Evolutionary conservation across 2,888 invertebrate species (phyloP).

Genomic region (Trachelus tabidus): DNA sequence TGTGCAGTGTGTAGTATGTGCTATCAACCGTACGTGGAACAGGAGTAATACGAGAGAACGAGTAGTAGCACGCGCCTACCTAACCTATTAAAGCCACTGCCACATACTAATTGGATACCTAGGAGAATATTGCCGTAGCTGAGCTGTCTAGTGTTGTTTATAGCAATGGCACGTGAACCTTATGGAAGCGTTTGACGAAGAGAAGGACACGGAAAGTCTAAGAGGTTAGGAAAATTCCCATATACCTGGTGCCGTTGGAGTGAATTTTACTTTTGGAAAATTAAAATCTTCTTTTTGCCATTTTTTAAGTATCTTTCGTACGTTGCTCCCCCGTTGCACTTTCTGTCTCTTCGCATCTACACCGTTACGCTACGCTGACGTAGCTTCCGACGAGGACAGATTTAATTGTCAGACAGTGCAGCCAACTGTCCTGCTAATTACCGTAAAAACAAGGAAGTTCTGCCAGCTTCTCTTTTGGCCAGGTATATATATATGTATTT

Average conservation of each 20-base stretch:
- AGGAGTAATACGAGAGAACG: background rate
- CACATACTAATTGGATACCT: background rate
- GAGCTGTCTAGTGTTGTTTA: background rate
- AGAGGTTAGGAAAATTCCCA: background rate
- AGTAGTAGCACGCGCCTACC: background rate
- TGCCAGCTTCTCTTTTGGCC: background rate
- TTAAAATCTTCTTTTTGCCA: background rate
- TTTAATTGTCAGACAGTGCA: background rate
- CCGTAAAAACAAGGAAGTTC: background rate
- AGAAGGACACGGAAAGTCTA: slow-evolving; percentile 31
- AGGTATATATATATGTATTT: background rate
- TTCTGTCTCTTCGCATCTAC: background rate
- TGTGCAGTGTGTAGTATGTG: background rate
- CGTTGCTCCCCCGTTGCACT: background rate
- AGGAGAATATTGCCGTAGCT: too few relatives aligned
- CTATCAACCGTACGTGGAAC: background rate
- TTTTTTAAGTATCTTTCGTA: background rate
- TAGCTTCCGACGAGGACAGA: background rate
- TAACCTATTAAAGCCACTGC: background rate
- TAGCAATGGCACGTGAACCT: background rate
- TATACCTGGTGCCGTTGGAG: background rate
- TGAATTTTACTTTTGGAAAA: background rate
- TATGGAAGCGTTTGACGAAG: slow-evolving; percentile 16
- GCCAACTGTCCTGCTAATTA: background rate
- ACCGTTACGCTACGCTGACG: background rate